phyloP scores from a whole-genome alignment of 2,888 invertebrate species.

The Apodemia zela region DNA sequence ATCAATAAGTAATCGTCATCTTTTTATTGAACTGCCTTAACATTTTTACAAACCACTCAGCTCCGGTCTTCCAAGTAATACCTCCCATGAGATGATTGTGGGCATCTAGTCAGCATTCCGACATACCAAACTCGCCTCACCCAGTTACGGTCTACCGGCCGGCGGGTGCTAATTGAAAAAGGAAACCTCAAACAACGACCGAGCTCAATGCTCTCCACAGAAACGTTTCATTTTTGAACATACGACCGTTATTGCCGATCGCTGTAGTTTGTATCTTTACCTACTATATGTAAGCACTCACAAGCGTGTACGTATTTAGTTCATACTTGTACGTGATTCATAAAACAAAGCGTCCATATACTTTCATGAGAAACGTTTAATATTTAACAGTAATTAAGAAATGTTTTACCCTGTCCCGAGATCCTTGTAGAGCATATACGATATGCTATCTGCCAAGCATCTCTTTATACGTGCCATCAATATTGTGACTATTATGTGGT shows the following conservation, averaged over 20 bases:
- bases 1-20: not conserved
- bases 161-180: slow-evolving; percentile 79
- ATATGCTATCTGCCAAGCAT: too few species aligned
- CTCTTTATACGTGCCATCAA: too few species aligned
- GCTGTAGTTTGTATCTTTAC: slow-evolving; percentile 28
- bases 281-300: not conserved
- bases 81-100: slow-evolving; percentile 49
- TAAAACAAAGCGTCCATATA: not conserved
- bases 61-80: slow-evolving; percentile 30
- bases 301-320: not conserved
- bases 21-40: slow-evolving; percentile 1
- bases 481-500: too few species aligned
- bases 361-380: not conserved
- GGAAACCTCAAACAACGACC: slow-evolving; percentile 79
- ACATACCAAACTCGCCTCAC: slow-evolving; percentile 56
- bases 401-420: too few species aligned
- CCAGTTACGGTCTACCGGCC: slow-evolving; percentile 76
- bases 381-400: not conserved
- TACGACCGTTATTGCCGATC: slow-evolving; percentile 70
- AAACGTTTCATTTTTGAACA: slow-evolving; percentile 79
- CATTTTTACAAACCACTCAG: slow-evolving; percentile 15
- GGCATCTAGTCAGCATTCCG: slow-evolving; percentile 41
- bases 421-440: too few species aligned
- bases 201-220: slow-evolving; percentile 78
- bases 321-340: slow-evolving; percentile 6